Percentiles rank a stretch among this genome's conserved stretches.
These are phyloP conservation scores for Gymnoscopelus braueri DNA, from an alignment of 2,797 vertebrate species.

Conservation along the genomic window DNA sequence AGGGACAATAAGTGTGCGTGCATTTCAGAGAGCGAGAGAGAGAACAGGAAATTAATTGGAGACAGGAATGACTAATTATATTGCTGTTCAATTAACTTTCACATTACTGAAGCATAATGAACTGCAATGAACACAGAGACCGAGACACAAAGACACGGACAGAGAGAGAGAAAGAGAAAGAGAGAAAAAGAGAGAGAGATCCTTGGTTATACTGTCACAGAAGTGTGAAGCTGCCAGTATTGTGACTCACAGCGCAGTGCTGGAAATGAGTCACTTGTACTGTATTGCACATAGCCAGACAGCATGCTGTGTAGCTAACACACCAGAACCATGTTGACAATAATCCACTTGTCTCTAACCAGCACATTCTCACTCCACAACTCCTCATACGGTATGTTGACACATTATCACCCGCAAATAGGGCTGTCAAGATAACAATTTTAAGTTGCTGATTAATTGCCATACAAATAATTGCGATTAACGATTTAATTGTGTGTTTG, in stretches of 20 bases:
- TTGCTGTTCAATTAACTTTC: no score
- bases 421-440: no score
- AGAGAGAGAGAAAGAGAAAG: not conserved
- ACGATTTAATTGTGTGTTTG: no score
- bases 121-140: no score
- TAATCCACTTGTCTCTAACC: no score
- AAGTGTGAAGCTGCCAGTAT: constrained; percentile 5
- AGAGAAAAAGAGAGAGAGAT: not conserved
- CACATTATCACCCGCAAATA: no score
- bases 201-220: not conserved
- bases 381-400: no score
- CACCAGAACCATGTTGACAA: constrained; percentile 21
- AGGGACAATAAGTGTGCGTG: not conserved
- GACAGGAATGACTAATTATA: no score
- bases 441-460: no score
- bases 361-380: no score
- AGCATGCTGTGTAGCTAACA: constrained; percentile 24
- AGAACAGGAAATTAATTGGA: not conserved
- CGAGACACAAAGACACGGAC: not conserved
- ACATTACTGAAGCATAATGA: no score
- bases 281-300: constrained; percentile 21
- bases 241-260: constrained; percentile 7
- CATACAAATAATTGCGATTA: no score
- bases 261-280: constrained; percentile 30
- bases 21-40: not conserved